A percentile compares a stretch with the other conserved stretches of the same genome.
Conservation (phyloP, 2,888 invertebrate genomes). For the Cybosia mesomella region DNA sequence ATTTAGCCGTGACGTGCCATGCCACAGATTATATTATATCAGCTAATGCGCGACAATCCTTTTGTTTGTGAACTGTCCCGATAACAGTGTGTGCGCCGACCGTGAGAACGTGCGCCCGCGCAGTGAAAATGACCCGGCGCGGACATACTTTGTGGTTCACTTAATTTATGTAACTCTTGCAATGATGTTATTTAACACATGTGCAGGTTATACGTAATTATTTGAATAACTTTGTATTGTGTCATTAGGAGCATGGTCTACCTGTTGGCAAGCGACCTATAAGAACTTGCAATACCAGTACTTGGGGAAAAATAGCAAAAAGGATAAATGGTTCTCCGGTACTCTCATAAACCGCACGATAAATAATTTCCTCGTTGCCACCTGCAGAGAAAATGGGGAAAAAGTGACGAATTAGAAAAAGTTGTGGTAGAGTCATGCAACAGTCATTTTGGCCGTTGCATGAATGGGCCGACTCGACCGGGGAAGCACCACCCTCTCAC, state of each 20-base stretch:
- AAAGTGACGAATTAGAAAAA: no score
- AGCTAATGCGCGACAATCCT: constrained; percentile 51
- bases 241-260: neutral
- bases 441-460: no score
- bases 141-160: constrained; percentile 20
- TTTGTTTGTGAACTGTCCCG: constrained; percentile 54
- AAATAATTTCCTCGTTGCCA: neutral
- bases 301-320: neutral
- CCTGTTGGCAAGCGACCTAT: neutral
- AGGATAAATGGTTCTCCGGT: neutral
- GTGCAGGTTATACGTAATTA: constrained; percentile 9
- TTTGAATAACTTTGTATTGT: constrained; percentile 6
- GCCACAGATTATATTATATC: constrained; percentile 38
- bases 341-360: neutral
- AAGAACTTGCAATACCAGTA: neutral
- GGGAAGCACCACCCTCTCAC: no score
- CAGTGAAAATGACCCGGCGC: constrained; percentile 32
- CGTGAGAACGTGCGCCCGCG: constrained; percentile 50
- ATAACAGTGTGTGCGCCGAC: constrained; percentile 47
- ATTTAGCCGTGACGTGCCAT: constrained; percentile 45
- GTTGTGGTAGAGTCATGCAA: no score
- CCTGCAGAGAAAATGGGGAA: neutral
- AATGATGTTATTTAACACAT: constrained; percentile 12
- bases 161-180: constrained; percentile 19
- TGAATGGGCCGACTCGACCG: no score